These are phyloP conservation scores for Sebastes alutus DNA, from an alignment of 2,797 vertebrate species.

Conservation along the genomic window DNA sequence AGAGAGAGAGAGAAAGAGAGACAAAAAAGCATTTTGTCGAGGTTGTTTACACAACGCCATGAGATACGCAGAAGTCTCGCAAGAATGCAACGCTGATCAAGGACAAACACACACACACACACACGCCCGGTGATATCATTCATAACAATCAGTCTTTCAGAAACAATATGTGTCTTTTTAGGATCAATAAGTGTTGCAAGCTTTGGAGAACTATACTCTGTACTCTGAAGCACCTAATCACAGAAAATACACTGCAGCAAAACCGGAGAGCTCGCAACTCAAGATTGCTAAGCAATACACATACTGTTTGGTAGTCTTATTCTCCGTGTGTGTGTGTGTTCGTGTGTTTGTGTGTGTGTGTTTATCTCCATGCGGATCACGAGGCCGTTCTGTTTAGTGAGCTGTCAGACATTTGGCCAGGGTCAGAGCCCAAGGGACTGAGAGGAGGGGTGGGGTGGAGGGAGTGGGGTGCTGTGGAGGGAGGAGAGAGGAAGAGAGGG, in stretches of 20 bases:
- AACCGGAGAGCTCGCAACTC: neutral
- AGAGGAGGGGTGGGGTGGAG: neutral
- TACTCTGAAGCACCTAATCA: constrained; percentile 35
- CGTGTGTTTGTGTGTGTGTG: constrained; percentile 7
- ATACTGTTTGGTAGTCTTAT: constrained; percentile 22
- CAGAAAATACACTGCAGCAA: constrained; percentile 23
- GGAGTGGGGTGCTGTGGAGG: neutral
- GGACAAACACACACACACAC: constrained; percentile 32
- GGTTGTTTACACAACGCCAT: constrained; percentile 44
- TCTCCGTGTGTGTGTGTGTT: neutral
- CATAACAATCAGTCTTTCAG: constrained; percentile 23
- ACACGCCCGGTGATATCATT: constrained; percentile 14
- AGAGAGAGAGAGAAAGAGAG: neutral
- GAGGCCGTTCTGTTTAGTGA: constrained; percentile 70
- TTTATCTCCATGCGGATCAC: constrained; percentile 74
- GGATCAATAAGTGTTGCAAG: constrained; percentile 30
- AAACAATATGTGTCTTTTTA: constrained; percentile 36
- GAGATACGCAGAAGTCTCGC: constrained; percentile 13
- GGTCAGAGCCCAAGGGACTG: constrained; percentile 69
- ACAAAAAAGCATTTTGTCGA: constrained; percentile 42
- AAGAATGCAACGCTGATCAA: constrained; percentile 50
- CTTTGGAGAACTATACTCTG: constrained; percentile 13
- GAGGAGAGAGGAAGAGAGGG: constrained; percentile 15
- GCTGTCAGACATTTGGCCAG: constrained; percentile 74
- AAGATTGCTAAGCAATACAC: constrained; percentile 19